These are phyloP conservation scores for Coluber constrictor DNA, from an alignment of 2,797 vertebrate genomes.

Conservation along the genomic window DNA sequence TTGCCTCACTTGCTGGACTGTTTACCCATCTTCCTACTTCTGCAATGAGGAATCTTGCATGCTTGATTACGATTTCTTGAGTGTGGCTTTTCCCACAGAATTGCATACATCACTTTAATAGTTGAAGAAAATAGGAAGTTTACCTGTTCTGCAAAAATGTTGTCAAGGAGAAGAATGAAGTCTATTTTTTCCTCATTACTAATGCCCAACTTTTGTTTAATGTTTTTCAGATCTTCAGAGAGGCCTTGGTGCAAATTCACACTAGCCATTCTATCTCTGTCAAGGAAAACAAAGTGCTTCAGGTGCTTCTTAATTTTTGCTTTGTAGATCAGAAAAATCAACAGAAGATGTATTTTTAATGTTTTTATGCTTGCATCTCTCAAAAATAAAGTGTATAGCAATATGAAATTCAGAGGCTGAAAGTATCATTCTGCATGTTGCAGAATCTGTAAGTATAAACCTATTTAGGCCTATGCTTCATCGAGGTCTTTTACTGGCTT, in stretches of 20 bases:
- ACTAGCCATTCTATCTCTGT: slow-evolving; percentile 76
- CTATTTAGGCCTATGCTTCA: background rate
- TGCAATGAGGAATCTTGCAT: background rate
- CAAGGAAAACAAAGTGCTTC: slow-evolving; percentile 3
- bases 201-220: slow-evolving; percentile 81
- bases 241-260: slow-evolving; percentile 79
- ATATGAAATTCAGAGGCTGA: accelerated
- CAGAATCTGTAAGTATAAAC: background rate
- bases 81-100: background rate
- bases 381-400: background rate
- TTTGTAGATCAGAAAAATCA: background rate
- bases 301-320: background rate
- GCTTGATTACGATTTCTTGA: background rate
- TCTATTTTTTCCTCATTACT: slow-evolving; percentile 72
- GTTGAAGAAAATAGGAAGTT: slow-evolving; percentile 7
- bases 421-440: background rate
- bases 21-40: background rate
- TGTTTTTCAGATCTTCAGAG: slow-evolving; percentile 82
- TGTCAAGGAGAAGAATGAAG: slow-evolving; percentile 89
- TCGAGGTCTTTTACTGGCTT: background rate
- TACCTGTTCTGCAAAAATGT: slow-evolving; percentile 90
- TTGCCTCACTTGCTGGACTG: background rate
- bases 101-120: background rate
- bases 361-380: background rate
- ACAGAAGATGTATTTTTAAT: background rate